Conservation (phyloP, 2,888 invertebrate species). For the Pediacus dermestoides region DNA sequence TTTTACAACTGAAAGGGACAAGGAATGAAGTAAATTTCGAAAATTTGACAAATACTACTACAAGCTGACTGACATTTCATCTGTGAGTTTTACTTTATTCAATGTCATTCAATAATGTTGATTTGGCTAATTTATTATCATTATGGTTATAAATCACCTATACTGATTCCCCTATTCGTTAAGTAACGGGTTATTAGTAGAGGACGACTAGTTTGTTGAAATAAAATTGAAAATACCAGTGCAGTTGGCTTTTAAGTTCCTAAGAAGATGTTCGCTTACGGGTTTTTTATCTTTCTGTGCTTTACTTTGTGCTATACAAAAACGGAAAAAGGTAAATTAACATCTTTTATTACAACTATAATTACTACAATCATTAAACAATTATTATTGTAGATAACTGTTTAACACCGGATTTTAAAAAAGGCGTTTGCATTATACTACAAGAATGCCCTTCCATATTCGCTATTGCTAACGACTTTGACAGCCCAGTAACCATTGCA, state of each 20-base stretch:
- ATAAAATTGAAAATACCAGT: too few species aligned
- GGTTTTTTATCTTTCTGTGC: background rate
- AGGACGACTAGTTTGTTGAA: too few species aligned
- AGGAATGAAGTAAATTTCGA: background rate
- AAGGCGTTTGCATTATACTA: conserved; percentile 51
- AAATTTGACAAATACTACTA: background rate
- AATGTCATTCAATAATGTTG: too few species aligned
- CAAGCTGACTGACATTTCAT: background rate
- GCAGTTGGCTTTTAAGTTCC: too few species aligned
- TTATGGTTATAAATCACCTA: background rate
- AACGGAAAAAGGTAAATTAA: too few species aligned
- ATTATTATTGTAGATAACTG: conserved; percentile 37
- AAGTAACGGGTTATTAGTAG: too few species aligned
- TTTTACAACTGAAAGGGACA: conserved; percentile 9
- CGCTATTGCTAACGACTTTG: conserved; percentile 36
- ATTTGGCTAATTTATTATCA: background rate
- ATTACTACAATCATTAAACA: too few species aligned
- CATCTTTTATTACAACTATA: too few species aligned
- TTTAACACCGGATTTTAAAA: conserved; percentile 46
- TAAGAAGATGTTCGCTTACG: background rate
- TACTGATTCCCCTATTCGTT: background rate
- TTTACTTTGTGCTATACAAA: too few species aligned
- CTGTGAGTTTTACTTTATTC: too few species aligned
- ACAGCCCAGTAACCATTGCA: conserved; percentile 31
- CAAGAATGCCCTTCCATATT: conserved; percentile 50